Conservation (phyloP, 2,797 vertebrate genomes). For the Halcyon badia region DNA sequence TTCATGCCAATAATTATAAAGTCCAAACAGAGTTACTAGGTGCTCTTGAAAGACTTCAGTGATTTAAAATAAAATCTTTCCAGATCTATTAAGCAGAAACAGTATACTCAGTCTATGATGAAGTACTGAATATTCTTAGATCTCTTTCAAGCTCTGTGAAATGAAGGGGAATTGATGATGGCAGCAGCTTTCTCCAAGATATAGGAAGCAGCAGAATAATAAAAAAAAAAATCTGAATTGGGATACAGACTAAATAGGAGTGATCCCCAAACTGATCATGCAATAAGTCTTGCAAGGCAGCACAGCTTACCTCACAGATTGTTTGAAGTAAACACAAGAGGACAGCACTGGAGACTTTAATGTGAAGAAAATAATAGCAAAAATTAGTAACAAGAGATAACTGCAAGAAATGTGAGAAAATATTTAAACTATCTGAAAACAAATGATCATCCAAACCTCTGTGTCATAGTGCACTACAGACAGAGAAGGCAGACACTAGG, state of each 20-base stretch:
- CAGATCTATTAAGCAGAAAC: neutral
- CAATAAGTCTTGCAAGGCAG: neutral
- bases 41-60: neutral
- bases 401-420: neutral
- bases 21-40: neutral
- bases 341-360: neutral
- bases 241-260: neutral
- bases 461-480: neutral
- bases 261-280: neutral
- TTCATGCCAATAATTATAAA: neutral
- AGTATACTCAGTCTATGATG: neutral
- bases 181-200: neutral
- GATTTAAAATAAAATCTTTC: neutral
- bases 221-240: neutral
- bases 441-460: neutral
- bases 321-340: neutral
- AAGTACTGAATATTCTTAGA: neutral
- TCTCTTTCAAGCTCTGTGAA: neutral
- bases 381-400: neutral
- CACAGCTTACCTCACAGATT: neutral
- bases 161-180: neutral
- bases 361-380: neutral
- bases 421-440: neutral
- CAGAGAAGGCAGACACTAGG: neutral
- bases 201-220: neutral